Conservation (phyloP, 2,797 vertebrate genomes). For the Melanotaenia boesemani region DNA sequence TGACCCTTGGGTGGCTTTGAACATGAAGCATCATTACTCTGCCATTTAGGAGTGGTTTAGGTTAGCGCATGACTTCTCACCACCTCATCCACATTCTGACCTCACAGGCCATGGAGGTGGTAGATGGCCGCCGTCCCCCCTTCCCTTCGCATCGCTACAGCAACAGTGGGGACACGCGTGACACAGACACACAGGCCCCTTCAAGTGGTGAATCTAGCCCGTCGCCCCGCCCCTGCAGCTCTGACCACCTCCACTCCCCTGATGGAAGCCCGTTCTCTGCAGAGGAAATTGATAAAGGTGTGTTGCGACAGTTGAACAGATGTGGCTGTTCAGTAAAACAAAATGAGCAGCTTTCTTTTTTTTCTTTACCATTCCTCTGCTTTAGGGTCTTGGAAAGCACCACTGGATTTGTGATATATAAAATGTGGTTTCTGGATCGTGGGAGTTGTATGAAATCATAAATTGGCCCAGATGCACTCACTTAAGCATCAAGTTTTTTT, state of each 20-base stretch:
- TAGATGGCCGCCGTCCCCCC: constrained; percentile 92
- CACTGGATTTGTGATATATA: background rate
- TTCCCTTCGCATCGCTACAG: constrained; percentile 89
- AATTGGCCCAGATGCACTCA: background rate
- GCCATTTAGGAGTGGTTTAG: background rate
- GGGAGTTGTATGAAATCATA: background rate
- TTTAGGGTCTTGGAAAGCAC: background rate
- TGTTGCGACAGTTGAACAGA: constrained; percentile 22
- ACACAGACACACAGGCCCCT: constrained; percentile 93
- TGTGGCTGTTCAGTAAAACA: background rate
- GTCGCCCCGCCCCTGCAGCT: constrained; percentile 85
- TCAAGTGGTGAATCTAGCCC: constrained; percentile 93
- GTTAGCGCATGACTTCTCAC: background rate
- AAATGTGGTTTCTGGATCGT: background rate
- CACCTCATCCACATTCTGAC: constrained; percentile 42
- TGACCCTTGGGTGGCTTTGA: constrained; percentile 4
- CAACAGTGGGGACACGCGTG: constrained; percentile 86
- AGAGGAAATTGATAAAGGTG: constrained; percentile 95
- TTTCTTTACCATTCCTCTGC: background rate
- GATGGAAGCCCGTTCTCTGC: constrained; percentile 92
- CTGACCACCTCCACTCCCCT: constrained; percentile 89
- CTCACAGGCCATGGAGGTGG: constrained; percentile 89
- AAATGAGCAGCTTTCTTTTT: background rate
- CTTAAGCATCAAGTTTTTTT: background rate
- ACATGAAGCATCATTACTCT: background rate